Base-by-base conservation (phyloP, 2,888 invertebrate genomes). In the Diachrysia chrysitis region DNA sequence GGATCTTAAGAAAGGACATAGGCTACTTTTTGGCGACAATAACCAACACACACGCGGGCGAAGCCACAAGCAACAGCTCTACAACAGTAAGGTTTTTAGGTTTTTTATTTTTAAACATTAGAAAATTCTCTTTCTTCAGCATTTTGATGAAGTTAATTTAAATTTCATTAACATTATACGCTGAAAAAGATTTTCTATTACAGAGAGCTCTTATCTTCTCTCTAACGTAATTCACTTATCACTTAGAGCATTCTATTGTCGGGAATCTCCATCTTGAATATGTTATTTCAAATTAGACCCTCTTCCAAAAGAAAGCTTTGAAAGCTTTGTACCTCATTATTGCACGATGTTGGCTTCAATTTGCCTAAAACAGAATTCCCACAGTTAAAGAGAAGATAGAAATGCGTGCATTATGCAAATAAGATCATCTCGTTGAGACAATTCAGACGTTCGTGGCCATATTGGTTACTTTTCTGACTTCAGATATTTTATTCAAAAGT, bases 391-490 rank as follows among this genome's bases (percentile, higher is more conserved):
- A 65, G 71, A 60, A 73, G 71, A 75, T 76, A 80, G 81, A 74
- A 83, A 86, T 82, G 78, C 63, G 70, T 74, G 81, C 82, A 83
- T 85, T 85, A 84, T 85, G 85, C 75, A 81, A 86, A 86, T 77
- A 64, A 17, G 25, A 68, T 78, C 66, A 63, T 76, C 78, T 84
- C 78, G 78, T 83, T 73, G 79, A 60, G 56, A 60, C 66, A 69
- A 64, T 70, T 72, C 58, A 62, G 65, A 64, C 59, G 60, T 66
- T 78, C 16, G 29, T 17, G 63, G 29, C 19, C 58, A 53, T 76
- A 76, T 73, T 65, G 73, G 70, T 69, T 57, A 66, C 56, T 67
- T 54, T 21, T 54, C 57, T 53, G 59, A 46, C 21, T 68, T 35
- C 0, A 57, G 66, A 69, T 63, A 58, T 57, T 54, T 5, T 21